Evolutionary conservation across 2,888 invertebrate genomes (phyloP).

Genomic region (Pimpla rufipes): DNA sequence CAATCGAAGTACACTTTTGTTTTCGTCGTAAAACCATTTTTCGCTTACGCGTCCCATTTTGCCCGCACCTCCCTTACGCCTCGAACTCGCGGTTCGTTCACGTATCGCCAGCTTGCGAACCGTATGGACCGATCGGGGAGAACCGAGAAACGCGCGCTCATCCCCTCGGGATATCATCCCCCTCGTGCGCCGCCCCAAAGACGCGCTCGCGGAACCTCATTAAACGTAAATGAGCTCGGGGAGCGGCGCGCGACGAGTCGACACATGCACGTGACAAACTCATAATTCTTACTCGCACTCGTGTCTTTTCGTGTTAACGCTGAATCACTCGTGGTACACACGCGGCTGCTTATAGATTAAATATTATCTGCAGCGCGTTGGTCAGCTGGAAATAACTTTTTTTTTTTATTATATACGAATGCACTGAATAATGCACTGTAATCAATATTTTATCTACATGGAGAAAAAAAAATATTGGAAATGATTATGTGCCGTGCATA

Average conservation of each 20-base stretch:
- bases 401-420: too few relatives aligned
- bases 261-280: conserved; percentile 49
- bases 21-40: too few relatives aligned
- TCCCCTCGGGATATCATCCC: conserved; percentile 59
- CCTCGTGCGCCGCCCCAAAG: conserved; percentile 4
- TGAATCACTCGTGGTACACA: conserved; percentile 23
- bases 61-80: too few relatives aligned
- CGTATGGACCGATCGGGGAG: neutral
- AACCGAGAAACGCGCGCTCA: conserved; percentile 23
- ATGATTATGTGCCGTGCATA: too few relatives aligned
- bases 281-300: conserved; percentile 34
- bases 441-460: too few relatives aligned
- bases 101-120: conserved; percentile 33
- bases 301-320: conserved; percentile 3
- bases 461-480: too few relatives aligned
- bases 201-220: conserved; percentile 51
- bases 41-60: too few relatives aligned
- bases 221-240: conserved; percentile 67
- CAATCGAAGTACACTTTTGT: too few relatives aligned
- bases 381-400: neutral
- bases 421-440: too few relatives aligned
- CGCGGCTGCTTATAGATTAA: conserved; percentile 36
- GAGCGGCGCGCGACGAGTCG: conserved; percentile 40
- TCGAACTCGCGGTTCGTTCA: conserved; percentile 9
- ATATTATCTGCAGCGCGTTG: conserved; percentile 16